Evolutionary conservation across 2,888 invertebrate species (phyloP).

Genomic region (Xylocampa areola): DNA sequence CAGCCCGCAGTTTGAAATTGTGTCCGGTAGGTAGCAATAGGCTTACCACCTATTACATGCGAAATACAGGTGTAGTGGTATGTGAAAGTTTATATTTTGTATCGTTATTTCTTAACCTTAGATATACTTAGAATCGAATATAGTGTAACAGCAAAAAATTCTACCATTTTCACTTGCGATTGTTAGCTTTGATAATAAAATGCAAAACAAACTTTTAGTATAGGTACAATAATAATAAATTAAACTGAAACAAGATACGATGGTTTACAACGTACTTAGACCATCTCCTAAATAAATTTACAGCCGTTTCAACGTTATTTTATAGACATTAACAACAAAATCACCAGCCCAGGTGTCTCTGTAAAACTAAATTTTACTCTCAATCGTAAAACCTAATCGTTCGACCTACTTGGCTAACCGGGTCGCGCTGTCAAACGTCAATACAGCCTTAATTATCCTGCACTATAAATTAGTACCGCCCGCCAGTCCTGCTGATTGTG

Average conservation of each 20-base stretch:
- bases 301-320: slow-evolving; percentile 21
- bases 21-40: too few species aligned
- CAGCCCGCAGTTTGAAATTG: too few species aligned
- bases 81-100: too few species aligned
- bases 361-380: slow-evolving; percentile 46
- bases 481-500: slow-evolving; percentile 56
- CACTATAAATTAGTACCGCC: slow-evolving; percentile 61
- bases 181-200: too few species aligned
- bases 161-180: too few species aligned
- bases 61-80: too few species aligned
- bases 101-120: too few species aligned
- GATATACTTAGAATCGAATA: too few species aligned
- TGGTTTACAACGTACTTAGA: slow-evolving; percentile 34
- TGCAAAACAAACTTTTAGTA: slow-evolving; percentile 29
- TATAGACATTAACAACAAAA: slow-evolving; percentile 36
- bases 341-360: slow-evolving; percentile 38
- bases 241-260: slow-evolving; percentile 39
- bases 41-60: too few species aligned
- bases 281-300: slow-evolving; percentile 42
- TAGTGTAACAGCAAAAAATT: too few species aligned
- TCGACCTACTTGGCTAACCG: slow-evolving; percentile 64
- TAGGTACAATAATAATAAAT: too few species aligned
- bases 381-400: slow-evolving; percentile 52
- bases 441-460: slow-evolving; percentile 67
- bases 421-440: slow-evolving; percentile 66